Evolutionary conservation across 64 coral and sea anemone genomes (phyloP).

Genomic region (Porites australiensis): DNA sequence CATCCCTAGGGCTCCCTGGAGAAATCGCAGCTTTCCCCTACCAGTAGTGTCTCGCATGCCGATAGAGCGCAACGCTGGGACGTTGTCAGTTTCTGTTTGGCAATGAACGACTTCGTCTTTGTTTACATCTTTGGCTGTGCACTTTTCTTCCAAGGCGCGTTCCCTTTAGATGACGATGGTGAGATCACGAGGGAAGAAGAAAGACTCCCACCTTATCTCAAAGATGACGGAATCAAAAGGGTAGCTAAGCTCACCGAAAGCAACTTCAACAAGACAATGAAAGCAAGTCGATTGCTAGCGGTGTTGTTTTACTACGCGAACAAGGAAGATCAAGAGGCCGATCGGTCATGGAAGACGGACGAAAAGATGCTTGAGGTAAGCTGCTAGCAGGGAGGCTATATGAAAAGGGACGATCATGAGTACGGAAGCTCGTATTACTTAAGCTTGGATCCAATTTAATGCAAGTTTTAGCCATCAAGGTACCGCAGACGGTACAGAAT

Average conservation of each 20-base stretch:
- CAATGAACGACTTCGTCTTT: slow-evolving; percentile 8
- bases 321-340: slow-evolving; percentile 60
- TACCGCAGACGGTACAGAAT: neutral
- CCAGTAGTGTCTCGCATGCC: neutral
- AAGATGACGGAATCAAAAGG: slow-evolving; percentile 85
- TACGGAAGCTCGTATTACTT: neutral
- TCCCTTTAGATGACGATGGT: slow-evolving; percentile 52
- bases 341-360: slow-evolving; percentile 87
- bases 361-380: slow-evolving; percentile 90
- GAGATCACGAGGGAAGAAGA: slow-evolving; percentile 68
- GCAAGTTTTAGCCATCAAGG: too few species aligned
- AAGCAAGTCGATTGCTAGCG: slow-evolving; percentile 77
- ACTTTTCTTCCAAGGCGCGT: slow-evolving; percentile 14
- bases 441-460: neutral
- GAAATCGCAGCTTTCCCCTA: neutral
- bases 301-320: slow-evolving; percentile 84
- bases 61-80: too few species aligned
- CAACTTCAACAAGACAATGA: slow-evolving; percentile 84
- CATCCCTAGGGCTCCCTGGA: neutral
- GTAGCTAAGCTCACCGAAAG: slow-evolving; percentile 68
- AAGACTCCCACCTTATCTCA: slow-evolving; percentile 77
- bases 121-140: neutral
- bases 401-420: neutral
- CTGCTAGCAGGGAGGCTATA: neutral
- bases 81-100: neutral